phyloP scores from a whole-genome alignment of 2,113 vertebrate genomes.

The Labeo rohita region DNA sequence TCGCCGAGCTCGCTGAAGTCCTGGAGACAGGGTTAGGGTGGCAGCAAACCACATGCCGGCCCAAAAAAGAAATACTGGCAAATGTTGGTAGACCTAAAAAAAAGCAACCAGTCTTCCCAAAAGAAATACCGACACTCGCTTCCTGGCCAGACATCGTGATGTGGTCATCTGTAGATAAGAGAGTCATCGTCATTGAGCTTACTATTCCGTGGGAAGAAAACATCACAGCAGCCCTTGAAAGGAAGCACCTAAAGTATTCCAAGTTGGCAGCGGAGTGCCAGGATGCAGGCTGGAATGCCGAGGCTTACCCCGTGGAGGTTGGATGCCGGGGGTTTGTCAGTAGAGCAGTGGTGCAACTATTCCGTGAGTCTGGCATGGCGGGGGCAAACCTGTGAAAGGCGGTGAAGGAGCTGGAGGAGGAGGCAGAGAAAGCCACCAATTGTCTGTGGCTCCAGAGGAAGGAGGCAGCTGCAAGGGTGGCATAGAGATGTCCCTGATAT shows the following conservation, averaged over 20 bases:
- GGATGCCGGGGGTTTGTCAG: background rate
- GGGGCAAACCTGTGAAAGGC: background rate
- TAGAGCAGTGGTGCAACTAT: background rate
- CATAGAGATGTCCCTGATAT: background rate
- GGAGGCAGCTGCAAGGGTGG: background rate
- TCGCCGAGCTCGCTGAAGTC: background rate
- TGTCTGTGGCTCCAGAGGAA: background rate
- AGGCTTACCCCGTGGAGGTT: background rate
- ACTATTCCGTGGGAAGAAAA: background rate
- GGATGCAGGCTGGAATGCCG: background rate
- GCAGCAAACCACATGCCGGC: background rate
- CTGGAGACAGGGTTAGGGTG: background rate
- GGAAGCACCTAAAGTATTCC: background rate
- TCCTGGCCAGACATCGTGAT: background rate
- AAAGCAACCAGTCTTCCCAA: background rate
- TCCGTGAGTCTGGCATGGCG: background rate
- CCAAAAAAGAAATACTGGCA: background rate
- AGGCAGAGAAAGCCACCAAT: background rate
- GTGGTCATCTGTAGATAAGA: background rate
- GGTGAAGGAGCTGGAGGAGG: background rate
- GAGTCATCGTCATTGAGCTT: background rate
- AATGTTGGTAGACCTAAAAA: background rate
- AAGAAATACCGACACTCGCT: background rate
- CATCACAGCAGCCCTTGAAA: background rate
- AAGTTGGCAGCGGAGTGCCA: background rate